Conservation (phyloP, 2,888 invertebrate genomes). For the Erpobdella octoculata region DNA sequence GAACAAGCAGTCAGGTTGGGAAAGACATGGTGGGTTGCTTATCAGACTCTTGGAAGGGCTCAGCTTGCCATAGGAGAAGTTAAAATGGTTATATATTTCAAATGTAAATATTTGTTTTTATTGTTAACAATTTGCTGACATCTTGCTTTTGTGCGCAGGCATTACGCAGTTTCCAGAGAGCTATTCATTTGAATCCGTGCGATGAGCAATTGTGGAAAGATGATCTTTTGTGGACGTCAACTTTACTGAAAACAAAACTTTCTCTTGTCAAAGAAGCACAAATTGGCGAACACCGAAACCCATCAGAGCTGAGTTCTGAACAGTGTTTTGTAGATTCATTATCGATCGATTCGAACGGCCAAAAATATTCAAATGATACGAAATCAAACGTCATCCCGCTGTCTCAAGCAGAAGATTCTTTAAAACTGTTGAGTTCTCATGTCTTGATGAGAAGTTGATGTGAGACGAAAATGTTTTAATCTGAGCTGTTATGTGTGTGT, state of each 20-base stretch:
- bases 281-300: no score
- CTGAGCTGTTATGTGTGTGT: no score
- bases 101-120: neutral
- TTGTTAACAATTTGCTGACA: neutral
- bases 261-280: neutral
- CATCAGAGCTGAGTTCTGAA: no score
- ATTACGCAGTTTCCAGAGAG: conserved; percentile 2
- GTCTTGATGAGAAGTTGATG: no score
- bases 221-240: neutral
- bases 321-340: no score
- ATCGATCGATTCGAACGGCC: no score
- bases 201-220: conserved; percentile 12
- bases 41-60: conserved; percentile 6
- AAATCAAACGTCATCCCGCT: no score
- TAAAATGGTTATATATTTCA: conserved; percentile 9
- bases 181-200: conserved; percentile 8
- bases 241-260: neutral
- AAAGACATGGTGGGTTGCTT: conserved; percentile 7
- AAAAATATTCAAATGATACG: no score
- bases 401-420: no score
- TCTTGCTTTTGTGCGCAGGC: neutral
- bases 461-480: no score
- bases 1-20: conserved; percentile 5
- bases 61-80: conserved; percentile 12
- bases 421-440: no score